Percentiles rank a stretch among this genome's conserved stretches.
Conservation (phyloP, 2,797 vertebrate species). For the Gymnocypris eckloni region DNA sequence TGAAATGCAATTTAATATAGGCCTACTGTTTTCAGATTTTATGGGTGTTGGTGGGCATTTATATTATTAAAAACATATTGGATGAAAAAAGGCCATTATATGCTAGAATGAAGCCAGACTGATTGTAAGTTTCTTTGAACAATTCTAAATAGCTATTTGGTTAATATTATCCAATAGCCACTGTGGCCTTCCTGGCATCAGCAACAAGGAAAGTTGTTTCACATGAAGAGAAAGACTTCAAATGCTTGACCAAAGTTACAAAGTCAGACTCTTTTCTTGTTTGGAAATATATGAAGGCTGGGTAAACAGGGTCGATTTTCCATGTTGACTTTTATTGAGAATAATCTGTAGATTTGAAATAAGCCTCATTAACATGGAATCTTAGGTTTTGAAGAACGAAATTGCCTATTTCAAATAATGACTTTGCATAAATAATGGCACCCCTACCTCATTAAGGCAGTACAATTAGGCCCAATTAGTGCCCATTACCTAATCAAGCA, state of each 20-base stretch:
- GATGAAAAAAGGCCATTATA: background rate
- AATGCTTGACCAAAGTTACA: background rate
- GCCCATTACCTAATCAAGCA: conserved; percentile 33
- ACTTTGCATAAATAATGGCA: conserved; percentile 24
- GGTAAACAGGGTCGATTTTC: background rate
- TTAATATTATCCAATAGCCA: background rate
- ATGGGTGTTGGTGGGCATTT: background rate
- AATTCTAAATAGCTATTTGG: background rate
- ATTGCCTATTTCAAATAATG: conserved; percentile 17
- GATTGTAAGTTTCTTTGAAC: background rate
- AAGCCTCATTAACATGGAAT: background rate
- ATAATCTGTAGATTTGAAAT: background rate
- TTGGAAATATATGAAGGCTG: background rate
- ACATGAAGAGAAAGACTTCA: background rate
- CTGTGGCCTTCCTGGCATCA: background rate
- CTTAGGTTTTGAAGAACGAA: background rate
- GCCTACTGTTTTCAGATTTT: background rate
- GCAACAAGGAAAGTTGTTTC: background rate
- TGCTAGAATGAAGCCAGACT: background rate
- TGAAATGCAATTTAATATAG: background rate
- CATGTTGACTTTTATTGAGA: background rate
- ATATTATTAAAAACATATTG: background rate
- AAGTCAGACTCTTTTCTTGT: background rate
- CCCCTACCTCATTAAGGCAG: conserved; percentile 1
- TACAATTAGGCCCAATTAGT: conserved; percentile 38